A percentile compares a stretch with the other conserved stretches of the same genome.
Conservation (phyloP, 2,888 invertebrate genomes). For the Neuroscelio doddi region DNA sequence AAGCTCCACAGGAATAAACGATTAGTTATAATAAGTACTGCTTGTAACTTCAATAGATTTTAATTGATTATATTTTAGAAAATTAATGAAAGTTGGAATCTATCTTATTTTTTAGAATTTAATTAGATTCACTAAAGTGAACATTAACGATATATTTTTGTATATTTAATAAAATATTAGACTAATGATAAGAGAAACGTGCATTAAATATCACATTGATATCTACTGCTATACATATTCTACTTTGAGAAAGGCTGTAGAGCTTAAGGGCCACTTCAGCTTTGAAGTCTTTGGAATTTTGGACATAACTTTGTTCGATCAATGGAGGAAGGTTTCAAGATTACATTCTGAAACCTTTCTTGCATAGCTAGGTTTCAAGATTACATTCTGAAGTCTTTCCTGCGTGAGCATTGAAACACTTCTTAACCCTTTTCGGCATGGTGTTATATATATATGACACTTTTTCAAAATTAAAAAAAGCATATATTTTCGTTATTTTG, state of each 20-base stretch:
- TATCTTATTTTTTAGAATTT: neutral
- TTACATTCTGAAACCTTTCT: conserved; percentile 30
- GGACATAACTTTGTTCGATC: conserved; percentile 36
- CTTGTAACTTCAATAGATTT: no score
- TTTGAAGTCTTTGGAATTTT: conserved; percentile 37
- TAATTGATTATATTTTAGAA: neutral
- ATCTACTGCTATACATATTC: conserved; percentile 51
- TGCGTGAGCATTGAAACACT: conserved; percentile 35
- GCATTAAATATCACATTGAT: conserved; percentile 47
- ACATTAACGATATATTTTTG: no score
- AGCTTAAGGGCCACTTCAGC: conserved; percentile 46
- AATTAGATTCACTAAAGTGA: neutral
- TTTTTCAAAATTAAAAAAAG: no score
- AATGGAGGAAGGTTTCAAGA: conserved; percentile 36
- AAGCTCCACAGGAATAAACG: no score
- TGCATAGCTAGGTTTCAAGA: conserved; percentile 29
- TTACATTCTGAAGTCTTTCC: conserved; percentile 34
- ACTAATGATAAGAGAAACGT: conserved; percentile 34
- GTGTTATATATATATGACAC: no score
- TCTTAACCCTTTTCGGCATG: no score
- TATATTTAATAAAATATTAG: no score
- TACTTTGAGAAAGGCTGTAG: conserved; percentile 40
- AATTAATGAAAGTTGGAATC: neutral
- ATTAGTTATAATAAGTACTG: no score
- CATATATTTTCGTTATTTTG: no score